Evolutionary conservation across 2,888 invertebrate species (phyloP).

Genomic region (Uropetala carovei): DNA sequence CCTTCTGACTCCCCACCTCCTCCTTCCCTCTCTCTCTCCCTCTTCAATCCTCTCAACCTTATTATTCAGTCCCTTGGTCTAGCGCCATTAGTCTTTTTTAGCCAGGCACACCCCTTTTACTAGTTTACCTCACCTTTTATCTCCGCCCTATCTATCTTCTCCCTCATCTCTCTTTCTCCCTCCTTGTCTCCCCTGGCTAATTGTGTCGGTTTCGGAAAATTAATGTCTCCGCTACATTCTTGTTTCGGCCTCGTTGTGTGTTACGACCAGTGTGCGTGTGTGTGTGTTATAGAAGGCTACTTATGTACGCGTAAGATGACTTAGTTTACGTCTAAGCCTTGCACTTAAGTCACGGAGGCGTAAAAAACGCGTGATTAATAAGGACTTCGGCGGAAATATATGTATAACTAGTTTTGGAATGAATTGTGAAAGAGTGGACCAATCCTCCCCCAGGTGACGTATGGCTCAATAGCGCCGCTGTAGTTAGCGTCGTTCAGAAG

Average conservation of each 20-base stretch:
- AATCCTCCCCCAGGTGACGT: neutral
- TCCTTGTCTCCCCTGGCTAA: neutral
- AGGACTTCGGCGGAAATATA: neutral
- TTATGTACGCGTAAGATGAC: neutral
- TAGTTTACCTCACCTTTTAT: neutral
- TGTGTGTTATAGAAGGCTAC: too few species aligned
- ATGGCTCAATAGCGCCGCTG: neutral
- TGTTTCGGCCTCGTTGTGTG: slow-evolving; percentile 8
- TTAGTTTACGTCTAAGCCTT: neutral
- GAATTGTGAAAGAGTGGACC: neutral
- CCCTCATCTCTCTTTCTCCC: neutral
- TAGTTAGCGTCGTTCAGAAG: neutral
- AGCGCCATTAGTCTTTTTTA: slow-evolving; percentile 28
- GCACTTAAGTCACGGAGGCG: neutral
- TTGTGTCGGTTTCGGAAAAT: slow-evolving; percentile 16
- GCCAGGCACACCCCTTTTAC: neutral
- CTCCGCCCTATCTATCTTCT: neutral
- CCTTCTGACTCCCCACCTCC: neutral
- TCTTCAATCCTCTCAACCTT: neutral
- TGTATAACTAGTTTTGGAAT: neutral
- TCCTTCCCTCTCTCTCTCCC: neutral
- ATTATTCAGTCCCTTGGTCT: neutral
- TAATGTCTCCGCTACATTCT: neutral
- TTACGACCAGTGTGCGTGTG: neutral
- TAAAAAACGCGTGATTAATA: too few species aligned